These are phyloP conservation scores for Cynocephalus volans DNA, from an alignment of 2,113 vertebrate species.

Conservation along the genomic window DNA sequence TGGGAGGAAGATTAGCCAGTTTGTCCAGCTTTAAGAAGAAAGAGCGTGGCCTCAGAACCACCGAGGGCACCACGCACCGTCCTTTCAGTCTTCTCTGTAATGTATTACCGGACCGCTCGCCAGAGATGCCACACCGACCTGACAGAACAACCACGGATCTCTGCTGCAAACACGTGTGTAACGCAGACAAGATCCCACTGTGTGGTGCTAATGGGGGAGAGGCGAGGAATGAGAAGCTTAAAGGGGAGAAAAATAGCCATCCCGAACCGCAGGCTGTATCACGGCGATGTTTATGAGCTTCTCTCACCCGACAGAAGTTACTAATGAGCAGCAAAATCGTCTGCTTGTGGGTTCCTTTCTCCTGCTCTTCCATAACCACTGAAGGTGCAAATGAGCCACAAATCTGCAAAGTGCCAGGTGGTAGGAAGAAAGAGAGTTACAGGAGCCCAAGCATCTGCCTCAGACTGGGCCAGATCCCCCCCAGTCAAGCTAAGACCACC, in stretches of 20 bases:
- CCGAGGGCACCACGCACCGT: neutral
- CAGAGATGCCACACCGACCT: neutral
- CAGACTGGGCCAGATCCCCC: neutral
- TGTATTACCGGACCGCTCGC: neutral
- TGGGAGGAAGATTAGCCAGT: constrained; percentile 73
- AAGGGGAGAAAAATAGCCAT: neutral
- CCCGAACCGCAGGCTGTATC: fast-evolving
- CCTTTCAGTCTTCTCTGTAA: neutral
- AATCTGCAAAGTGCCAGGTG: constrained; percentile 37
- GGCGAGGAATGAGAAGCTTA: neutral
- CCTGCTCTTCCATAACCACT: neutral
- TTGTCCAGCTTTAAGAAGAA: constrained; percentile 58
- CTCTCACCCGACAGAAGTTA: neutral
- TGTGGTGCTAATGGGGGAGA: neutral
- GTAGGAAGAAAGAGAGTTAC: neutral
- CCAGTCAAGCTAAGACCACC: neutral
- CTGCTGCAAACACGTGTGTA: neutral
- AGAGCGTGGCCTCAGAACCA: neutral
- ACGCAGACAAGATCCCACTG: neutral
- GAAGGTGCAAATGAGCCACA: constrained; percentile 46
- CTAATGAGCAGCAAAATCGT: constrained; percentile 20
- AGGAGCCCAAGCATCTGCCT: neutral
- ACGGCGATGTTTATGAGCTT: neutral
- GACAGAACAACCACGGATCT: neutral
- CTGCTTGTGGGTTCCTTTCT: constrained; percentile 12